These are phyloP conservation scores for Plodia interpunctella DNA, from an alignment of 1,140 invertebrate species.

Conservation along the genomic window DNA sequence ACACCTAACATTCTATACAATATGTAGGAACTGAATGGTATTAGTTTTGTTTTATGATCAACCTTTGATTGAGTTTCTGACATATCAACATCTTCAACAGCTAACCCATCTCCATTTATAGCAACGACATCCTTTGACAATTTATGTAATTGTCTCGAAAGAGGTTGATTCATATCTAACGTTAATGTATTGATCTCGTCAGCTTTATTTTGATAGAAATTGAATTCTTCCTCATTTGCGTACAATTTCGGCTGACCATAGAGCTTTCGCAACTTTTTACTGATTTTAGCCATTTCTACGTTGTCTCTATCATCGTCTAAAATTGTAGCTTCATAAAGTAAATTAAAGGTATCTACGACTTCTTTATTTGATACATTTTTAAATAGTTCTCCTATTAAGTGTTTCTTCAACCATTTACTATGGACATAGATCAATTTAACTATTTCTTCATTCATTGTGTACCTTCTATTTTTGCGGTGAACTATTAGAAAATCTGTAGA, in stretches of 20 bases:
- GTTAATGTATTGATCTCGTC: constrained; percentile 39
- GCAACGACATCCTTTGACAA: constrained; percentile 21
- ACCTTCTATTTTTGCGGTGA: constrained; percentile 43
- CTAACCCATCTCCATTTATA: constrained; percentile 22
- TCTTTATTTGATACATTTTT: constrained; percentile 25
- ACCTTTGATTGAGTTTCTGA: constrained; percentile 20
- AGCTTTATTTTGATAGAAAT: constrained; percentile 31
- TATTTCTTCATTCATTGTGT: constrained; percentile 58
- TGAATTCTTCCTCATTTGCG: constrained; percentile 42
- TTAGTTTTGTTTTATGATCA: constrained; percentile 38
- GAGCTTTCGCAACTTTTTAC: constrained; percentile 56
- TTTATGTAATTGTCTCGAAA: constrained; percentile 45
- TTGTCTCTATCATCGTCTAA: constrained; percentile 34
- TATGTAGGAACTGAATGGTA: constrained; percentile 61
- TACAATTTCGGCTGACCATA: constrained; percentile 60
- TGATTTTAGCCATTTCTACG: constrained; percentile 36
- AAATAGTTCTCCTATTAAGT: constrained; percentile 57
- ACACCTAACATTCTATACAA: constrained; percentile 55
- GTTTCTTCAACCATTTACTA: constrained; percentile 78
- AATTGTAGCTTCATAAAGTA: constrained; percentile 27
- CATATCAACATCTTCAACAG: background rate
- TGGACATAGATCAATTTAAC: constrained; percentile 71
- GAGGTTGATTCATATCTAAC: constrained; percentile 45
- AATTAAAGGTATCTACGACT: constrained; percentile 29
- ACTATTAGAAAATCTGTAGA: constrained; percentile 42